Evolutionary conservation across 2,797 vertebrate genomes (phyloP).

Genomic region (Coranthus polyacanthus): DNA sequence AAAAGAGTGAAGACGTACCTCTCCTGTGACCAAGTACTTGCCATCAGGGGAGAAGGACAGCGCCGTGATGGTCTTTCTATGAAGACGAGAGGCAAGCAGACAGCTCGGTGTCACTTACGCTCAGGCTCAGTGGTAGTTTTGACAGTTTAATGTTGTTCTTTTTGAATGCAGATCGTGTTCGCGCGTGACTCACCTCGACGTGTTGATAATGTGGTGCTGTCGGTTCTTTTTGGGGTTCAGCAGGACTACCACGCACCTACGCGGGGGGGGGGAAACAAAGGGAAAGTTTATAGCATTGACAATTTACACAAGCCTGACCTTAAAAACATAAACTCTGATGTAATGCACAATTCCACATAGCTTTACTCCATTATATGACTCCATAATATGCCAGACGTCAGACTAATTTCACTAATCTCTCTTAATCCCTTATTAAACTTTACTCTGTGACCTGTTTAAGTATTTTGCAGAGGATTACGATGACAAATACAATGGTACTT

Average conservation of each 20-base stretch:
- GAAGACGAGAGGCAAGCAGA: constrained; percentile 15
- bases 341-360: constrained; percentile 20
- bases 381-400: constrained; percentile 3
- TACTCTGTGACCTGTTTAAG: constrained; percentile 23
- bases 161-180: background rate
- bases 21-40: constrained; percentile 95
- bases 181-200: constrained; percentile 87
- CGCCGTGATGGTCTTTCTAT: constrained; percentile 95
- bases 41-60: constrained; percentile 96
- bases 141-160: background rate
- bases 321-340: constrained; percentile 20
- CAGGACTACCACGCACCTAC: constrained; percentile 94
- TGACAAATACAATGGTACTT: constrained; percentile 3
- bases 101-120: background rate
- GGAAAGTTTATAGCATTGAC: background rate
- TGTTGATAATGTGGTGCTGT: constrained; percentile 94
- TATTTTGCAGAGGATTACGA: constrained; percentile 14
- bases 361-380: constrained; percentile 1
- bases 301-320: background rate
- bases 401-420: constrained; percentile 20
- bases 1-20: constrained; percentile 84
- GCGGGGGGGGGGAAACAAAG: background rate
- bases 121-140: too few relatives aligned
- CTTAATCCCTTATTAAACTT: constrained; percentile 32
- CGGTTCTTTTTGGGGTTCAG: constrained; percentile 93